phyloP scores from a whole-genome alignment of 2,113 vertebrate genomes.

The Poecilia latipinna region DNA sequence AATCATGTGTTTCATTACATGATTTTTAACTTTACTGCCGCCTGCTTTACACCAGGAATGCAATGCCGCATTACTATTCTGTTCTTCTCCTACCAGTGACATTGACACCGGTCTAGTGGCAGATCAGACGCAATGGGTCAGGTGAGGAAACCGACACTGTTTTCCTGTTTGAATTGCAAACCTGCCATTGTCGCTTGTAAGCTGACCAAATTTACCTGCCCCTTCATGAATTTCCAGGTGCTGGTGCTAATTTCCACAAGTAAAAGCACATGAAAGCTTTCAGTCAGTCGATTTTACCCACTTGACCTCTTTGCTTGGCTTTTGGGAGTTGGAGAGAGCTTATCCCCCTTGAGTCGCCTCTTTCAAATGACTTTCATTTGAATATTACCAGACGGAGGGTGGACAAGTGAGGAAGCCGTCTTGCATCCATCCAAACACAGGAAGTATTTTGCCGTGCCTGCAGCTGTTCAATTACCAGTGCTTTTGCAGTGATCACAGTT shows the following conservation, averaged over 20 bases:
- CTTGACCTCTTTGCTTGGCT: constrained; percentile 56
- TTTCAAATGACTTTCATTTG: constrained; percentile 50
- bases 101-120: too few species aligned
- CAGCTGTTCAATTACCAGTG: constrained; percentile 71
- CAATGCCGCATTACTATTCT: too few species aligned
- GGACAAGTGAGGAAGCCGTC: constrained; percentile 19
- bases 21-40: background rate
- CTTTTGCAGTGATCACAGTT: constrained; percentile 65
- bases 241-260: background rate
- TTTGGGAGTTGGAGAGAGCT: constrained; percentile 29
- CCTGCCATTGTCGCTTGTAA: background rate
- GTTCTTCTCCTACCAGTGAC: too few species aligned
- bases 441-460: constrained; percentile 67
- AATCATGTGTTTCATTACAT: background rate
- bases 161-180: too few species aligned
- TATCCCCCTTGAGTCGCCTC: constrained; percentile 43
- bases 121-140: too few species aligned
- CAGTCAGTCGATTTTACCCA: constrained; percentile 23
- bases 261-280: constrained; percentile 48
- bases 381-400: constrained; percentile 58
- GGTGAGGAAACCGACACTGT: too few species aligned
- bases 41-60: background rate
- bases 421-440: constrained; percentile 49
- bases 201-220: background rate
- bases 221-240: background rate